Conservation (phyloP, 1,140 invertebrate genomes). For the Aricia agestis region DNA sequence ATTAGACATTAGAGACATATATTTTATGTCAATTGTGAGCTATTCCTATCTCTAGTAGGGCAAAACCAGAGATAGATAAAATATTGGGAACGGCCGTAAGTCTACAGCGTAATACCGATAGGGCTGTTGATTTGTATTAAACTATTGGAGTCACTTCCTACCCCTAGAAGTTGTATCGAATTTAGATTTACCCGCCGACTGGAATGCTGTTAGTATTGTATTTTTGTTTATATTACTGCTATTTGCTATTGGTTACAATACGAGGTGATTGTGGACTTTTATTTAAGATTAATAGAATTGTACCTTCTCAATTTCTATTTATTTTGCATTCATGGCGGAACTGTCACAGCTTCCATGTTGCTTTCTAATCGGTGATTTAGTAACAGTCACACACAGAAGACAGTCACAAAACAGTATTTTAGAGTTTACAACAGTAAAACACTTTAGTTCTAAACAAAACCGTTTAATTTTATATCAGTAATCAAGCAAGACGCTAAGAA, state of each 20-base stretch:
- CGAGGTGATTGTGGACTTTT: background rate
- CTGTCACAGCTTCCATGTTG: constrained; percentile 77
- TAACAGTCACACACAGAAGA: background rate
- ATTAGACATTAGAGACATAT: too few relatives aligned
- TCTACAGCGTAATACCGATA: background rate
- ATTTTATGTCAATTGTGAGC: too few relatives aligned
- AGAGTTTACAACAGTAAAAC: constrained; percentile 16
- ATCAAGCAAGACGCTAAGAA: constrained; percentile 39
- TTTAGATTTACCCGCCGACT: background rate
- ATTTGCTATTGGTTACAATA: background rate
- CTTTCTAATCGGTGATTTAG: constrained; percentile 62
- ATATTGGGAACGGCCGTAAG: too few relatives aligned
- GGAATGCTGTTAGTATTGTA: background rate
- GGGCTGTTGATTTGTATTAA: background rate
- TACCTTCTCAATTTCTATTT: constrained; percentile 73
- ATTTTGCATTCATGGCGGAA: constrained; percentile 77
- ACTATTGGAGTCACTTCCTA: background rate
- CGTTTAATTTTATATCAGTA: constrained; percentile 31
- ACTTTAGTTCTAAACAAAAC: constrained; percentile 14
- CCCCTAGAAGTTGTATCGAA: background rate
- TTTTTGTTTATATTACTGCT: background rate
- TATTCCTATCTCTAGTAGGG: too few relatives aligned
- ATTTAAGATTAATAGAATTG: constrained; percentile 22
- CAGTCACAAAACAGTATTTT: constrained; percentile 18
- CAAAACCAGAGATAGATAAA: too few relatives aligned